Evolutionary conservation across 2,888 invertebrate genomes (phyloP).

Genomic region (Ophioninae sp.): DNA sequence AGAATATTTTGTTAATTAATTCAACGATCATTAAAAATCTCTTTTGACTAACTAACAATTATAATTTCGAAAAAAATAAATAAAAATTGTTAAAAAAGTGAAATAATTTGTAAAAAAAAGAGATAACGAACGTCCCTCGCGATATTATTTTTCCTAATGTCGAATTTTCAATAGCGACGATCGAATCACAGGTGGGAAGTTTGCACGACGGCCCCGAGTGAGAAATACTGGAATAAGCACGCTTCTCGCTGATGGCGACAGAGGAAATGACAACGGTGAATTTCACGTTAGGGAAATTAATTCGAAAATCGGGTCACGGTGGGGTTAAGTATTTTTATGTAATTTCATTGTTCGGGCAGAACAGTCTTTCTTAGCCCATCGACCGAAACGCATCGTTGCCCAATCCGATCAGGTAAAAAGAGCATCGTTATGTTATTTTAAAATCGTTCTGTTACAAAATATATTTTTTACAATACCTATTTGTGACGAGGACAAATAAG

Average conservation of each 20-base stretch:
- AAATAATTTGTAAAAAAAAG: too few relatives aligned
- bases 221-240: background rate
- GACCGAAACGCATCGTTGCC: slow-evolving; percentile 35
- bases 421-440: too few relatives aligned
- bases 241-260: slow-evolving; percentile 16
- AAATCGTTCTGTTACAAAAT: too few relatives aligned
- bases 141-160: background rate
- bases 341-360: slow-evolving; percentile 48
- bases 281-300: slow-evolving; percentile 70
- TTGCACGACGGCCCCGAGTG: background rate
- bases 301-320: slow-evolving; percentile 69
- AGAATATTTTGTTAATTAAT: too few relatives aligned
- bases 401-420: slow-evolving; percentile 40
- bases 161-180: background rate
- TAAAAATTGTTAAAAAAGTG: too few relatives aligned
- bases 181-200: background rate
- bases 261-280: slow-evolving; percentile 78
- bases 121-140: background rate
- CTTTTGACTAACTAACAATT: too few relatives aligned
- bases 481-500: too few relatives aligned
- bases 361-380: slow-evolving; percentile 57
- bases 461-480: too few relatives aligned
- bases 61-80: too few relatives aligned
- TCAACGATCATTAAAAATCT: too few relatives aligned
- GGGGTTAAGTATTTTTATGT: slow-evolving; percentile 70